Conservation (phyloP, 2,888 invertebrate species). For the Amphipyra tragopoginis region DNA sequence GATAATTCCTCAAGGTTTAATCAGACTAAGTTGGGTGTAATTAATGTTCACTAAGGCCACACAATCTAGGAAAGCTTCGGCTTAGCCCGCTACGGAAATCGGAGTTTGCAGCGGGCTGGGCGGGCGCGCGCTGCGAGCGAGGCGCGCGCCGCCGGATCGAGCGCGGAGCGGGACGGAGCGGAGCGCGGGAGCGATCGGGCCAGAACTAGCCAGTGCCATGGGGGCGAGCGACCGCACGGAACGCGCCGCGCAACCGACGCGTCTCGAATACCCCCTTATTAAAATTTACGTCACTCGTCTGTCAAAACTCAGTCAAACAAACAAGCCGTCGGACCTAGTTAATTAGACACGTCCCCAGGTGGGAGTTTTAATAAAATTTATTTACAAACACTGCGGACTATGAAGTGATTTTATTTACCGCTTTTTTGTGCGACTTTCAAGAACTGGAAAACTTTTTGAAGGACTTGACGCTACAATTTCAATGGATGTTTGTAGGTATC, state of each 20-base stretch:
- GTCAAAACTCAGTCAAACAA: conserved; percentile 77
- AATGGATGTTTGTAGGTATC: conserved; percentile 47
- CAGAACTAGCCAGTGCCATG: conserved; percentile 70
- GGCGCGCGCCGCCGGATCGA: conserved; percentile 47
- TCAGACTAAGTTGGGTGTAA: conserved; percentile 89
- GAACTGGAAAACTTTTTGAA: conserved; percentile 66
- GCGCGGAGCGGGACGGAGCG: conserved; percentile 49
- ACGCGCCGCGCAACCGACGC: conserved; percentile 68
- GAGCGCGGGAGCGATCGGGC: conserved; percentile 43
- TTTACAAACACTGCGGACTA: conserved; percentile 57
- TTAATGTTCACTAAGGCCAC: conserved; percentile 89
- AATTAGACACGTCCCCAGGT: conserved; percentile 60
- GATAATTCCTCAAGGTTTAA: conserved; percentile 90
- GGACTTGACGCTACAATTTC: conserved; percentile 62
- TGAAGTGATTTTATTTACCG: conserved; percentile 72
- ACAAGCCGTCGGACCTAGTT: conserved; percentile 69
- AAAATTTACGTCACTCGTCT: conserved; percentile 79
- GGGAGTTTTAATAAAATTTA: conserved; percentile 63
- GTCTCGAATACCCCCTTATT: conserved; percentile 65
- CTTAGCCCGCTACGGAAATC: conserved; percentile 81
- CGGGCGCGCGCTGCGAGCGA: conserved; percentile 49
- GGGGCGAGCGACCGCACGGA: conserved; percentile 75
- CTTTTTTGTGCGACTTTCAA: conserved; percentile 63
- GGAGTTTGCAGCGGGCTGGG: conserved; percentile 75
- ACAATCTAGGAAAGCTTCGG: conserved; percentile 88